These are phyloP conservation scores for Aurelia coerulea DNA, from an alignment of 30 jellyfish, hydroid and myxozoan genomes.

Conservation along the genomic window DNA sequence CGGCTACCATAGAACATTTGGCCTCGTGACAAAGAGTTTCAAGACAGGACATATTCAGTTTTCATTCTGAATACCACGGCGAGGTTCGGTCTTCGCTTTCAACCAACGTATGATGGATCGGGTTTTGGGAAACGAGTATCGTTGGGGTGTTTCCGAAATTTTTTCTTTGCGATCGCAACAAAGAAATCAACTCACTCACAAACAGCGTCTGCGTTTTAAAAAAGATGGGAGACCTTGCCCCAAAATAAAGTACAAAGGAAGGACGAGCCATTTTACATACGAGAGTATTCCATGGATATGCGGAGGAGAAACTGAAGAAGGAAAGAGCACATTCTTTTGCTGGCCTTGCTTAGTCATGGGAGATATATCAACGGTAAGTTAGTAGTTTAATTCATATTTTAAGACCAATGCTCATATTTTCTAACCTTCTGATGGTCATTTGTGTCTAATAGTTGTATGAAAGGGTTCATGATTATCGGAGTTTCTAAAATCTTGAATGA, in stretches of 20 bases:
- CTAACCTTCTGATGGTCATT: too few relatives aligned
- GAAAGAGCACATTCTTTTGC: conserved; percentile 45
- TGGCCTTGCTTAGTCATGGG: conserved; percentile 66
- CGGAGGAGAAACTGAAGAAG: conserved; percentile 49
- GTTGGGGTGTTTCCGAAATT: conserved; percentile 34
- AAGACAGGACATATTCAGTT: conserved; percentile 3
- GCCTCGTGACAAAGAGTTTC: conserved; percentile 2
- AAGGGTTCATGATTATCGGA: too few relatives aligned
- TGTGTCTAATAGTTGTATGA: too few relatives aligned
- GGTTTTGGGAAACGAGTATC: conserved; percentile 29
- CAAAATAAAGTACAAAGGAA: conserved; percentile 34
- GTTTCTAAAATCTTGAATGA: background rate
- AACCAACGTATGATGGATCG: conserved; percentile 29
- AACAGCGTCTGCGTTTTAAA: conserved; percentile 36
- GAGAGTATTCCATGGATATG: conserved; percentile 48
- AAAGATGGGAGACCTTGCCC: conserved; percentile 53
- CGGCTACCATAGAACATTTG: background rate
- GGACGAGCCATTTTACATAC: conserved; percentile 26
- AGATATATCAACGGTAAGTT: conserved; percentile 42
- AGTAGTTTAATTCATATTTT: too few relatives aligned
- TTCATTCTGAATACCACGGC: background rate
- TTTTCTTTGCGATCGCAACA: conserved; percentile 28
- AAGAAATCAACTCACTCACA: conserved; percentile 25
- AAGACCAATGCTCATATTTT: too few relatives aligned
- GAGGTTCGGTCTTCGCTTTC: background rate